phyloP scores from a whole-genome alignment of 1,140 invertebrate species.

The Anastrepha ludens region DNA sequence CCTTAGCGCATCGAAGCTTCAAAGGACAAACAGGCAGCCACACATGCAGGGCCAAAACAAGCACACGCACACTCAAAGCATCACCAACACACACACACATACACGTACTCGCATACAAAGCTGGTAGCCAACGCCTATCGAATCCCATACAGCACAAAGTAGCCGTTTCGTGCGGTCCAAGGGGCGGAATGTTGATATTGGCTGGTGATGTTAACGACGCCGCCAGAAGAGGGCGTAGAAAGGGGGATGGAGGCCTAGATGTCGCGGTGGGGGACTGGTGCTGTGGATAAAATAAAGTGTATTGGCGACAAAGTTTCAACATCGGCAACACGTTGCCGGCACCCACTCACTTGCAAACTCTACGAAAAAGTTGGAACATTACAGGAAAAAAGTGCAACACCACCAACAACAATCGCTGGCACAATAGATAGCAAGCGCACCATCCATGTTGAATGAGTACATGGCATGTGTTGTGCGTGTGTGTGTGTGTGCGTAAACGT shows the following conservation, averaged over 20 bases:
- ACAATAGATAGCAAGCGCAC: background rate
- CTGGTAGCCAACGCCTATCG: constrained; percentile 19
- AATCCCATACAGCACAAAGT: constrained; percentile 3
- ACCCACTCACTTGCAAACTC: background rate
- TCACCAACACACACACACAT: background rate
- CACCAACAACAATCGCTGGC: constrained; percentile 7
- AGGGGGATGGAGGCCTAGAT: background rate
- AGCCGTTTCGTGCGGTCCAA: background rate
- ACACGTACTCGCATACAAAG: background rate
- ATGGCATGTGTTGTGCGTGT: background rate
- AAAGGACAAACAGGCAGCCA: constrained; percentile 24
- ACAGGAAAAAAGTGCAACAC: background rate
- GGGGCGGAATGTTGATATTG: constrained; percentile 26
- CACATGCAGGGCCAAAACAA: background rate
- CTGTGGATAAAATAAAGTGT: constrained; percentile 45
- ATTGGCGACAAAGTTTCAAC: constrained; percentile 47
- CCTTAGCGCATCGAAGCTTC: constrained; percentile 54
- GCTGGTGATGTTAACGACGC: constrained; percentile 38
- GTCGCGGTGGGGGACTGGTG: background rate
- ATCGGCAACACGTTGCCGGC: constrained; percentile 37
- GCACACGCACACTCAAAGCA: background rate
- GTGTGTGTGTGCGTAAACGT: constrained; percentile 36
- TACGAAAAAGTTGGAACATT: constrained; percentile 15
- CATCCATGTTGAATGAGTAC: background rate
- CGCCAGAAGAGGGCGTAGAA: background rate